Percentiles rank a stretch among this genome's conserved stretches.
Conservation (phyloP, 2,797 vertebrate species). For the Manis javanica region DNA sequence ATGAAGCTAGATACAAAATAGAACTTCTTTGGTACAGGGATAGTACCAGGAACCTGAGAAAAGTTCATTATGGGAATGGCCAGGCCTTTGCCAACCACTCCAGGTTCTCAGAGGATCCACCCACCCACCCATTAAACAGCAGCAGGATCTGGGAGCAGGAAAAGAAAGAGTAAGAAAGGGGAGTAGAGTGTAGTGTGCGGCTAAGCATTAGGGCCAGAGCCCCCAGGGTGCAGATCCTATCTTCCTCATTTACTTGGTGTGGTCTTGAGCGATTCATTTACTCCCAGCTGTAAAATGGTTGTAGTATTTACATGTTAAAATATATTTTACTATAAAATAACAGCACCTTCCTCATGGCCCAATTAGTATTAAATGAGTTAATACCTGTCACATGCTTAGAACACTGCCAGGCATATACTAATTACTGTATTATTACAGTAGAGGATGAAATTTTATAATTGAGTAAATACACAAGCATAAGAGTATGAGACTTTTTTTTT, state of each 20-base stretch:
- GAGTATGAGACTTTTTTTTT: not conserved
- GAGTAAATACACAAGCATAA: not conserved
- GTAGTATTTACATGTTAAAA: not conserved
- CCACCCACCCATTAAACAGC: too few relatives aligned
- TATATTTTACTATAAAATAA: not conserved
- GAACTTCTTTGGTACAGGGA: not conserved
- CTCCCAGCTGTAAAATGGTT: not conserved
- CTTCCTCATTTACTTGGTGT: not conserved
- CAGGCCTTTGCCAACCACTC: not conserved
- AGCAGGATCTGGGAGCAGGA: not conserved
- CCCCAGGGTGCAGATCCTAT: not conserved
- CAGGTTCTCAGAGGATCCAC: not conserved
- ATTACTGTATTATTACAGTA: not conserved
- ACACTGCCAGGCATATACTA: not conserved
- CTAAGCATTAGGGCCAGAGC: rapidly evolving
- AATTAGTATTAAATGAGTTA: not conserved
- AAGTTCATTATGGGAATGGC: not conserved
- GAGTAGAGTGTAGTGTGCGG: rapidly evolving
- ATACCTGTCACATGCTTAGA: not conserved
- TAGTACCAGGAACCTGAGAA: not conserved
- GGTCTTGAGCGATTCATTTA: not conserved
- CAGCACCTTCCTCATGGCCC: not conserved
- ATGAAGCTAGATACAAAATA: not conserved
- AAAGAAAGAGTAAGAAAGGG: not conserved
- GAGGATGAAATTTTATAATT: not conserved